phyloP scores from a whole-genome alignment of 2,888 invertebrate genomes.

The Diploptera punctata region DNA sequence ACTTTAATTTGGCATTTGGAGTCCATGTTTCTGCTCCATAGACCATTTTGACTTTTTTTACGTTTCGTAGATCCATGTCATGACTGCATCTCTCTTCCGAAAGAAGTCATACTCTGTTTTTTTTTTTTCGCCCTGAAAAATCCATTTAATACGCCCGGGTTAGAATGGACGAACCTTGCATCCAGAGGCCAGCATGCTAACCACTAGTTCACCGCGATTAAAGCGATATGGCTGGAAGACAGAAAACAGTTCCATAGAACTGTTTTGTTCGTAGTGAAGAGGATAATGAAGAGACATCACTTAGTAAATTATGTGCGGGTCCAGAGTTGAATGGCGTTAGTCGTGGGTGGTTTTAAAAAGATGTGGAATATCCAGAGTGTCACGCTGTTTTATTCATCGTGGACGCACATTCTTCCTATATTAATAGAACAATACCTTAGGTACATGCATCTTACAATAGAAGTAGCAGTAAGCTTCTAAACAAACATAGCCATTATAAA shows the following conservation, averaged over 20 bases:
- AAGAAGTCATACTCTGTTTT: background rate
- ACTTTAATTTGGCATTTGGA: no score
- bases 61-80: no score
- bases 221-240: background rate
- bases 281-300: slow-evolving; percentile 11
- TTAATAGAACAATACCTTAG: background rate
- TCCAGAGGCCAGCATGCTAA: background rate
- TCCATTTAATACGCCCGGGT: no score
- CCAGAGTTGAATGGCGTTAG: background rate
- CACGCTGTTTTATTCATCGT: slow-evolving; percentile 15
- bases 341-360: slow-evolving; percentile 7
- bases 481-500: background rate
- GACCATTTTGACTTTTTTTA: no score
- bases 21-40: no score
- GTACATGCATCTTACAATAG: background rate
- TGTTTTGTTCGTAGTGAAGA: background rate
- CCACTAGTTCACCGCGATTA: background rate
- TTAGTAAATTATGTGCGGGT: slow-evolving; percentile 25
- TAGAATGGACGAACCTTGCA: no score
- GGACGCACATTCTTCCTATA: background rate
- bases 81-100: no score
- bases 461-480: background rate
- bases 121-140: background rate
- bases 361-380: background rate
- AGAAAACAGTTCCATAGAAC: background rate